Evolutionary conservation across 2,888 invertebrate genomes (phyloP), one percentile per base, ranked within the genome.

Genomic region (Eustalomyia histrio): DNA sequence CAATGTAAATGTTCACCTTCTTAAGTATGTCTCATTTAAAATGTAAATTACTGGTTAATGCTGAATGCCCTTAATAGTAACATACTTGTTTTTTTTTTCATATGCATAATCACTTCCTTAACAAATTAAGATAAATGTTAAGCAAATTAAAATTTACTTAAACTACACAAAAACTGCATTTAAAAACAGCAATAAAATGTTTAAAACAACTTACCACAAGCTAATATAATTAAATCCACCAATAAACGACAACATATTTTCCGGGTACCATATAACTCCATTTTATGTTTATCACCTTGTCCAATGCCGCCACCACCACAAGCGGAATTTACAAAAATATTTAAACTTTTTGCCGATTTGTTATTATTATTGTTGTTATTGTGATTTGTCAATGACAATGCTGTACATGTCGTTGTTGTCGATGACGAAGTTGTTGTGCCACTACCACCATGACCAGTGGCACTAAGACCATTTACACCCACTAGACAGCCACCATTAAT

Each of bases 271-370:
- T 80, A 61, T 50, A 74, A 64, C 53, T 85, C 81, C 84, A 84
- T 85, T 73, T 84, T 83, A 5, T 60, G 76, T 43, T 81, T 81
- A 47, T 65, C 69, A 57, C 43, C 74, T 47, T 50, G 21, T 55
- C 60, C 29, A 65, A 61, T 29, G 7, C 39, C 68, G 9, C 67
- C 52, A 12, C 69, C 50, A 5, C 24, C 78, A n/a, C 69, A 57
- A 29, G 47, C 55, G 17, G 69, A 69, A 68, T 76, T 85, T 14
- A 82, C 84, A 71, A 86, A 89, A 43, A 84, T 84, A 57, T 85
- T 86, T 78, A 88, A 83, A 67, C 85, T 84, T 72, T 87, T 84
- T 73, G 87, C 86, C 71, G 86, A 83, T 83, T 87, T 88, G 21
- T 88, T 88, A 24, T 65, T 68, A 53, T 71, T 68, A 83, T 85